A percentile compares a stretch with the other conserved stretches of the same genome.
Evolutionary conservation across 2,113 vertebrate species (phyloP).

Genomic region (Dolichallabes microphthalmus): DNA sequence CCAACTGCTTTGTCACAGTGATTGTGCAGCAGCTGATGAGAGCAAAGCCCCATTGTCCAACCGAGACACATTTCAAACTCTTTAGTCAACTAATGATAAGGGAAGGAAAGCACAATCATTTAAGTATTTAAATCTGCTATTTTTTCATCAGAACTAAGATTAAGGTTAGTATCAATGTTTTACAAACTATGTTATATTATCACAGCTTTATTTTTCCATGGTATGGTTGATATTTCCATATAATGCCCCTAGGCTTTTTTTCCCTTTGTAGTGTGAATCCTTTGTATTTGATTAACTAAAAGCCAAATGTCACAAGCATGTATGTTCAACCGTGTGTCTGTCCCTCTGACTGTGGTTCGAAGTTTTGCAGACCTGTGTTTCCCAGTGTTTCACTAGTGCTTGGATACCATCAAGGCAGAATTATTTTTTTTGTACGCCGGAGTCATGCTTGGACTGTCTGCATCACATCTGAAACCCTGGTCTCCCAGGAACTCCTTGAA

Average conservation of each 20-base stretch:
- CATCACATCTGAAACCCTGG: too few species aligned
- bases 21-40: conserved; percentile 1
- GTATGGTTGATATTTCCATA: neutral
- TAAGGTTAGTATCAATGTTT: neutral
- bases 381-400: too few species aligned
- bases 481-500: too few species aligned
- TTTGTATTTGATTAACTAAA: neutral
- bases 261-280: neutral
- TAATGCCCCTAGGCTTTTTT: neutral
- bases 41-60: neutral
- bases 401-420: too few species aligned
- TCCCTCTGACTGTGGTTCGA: neutral
- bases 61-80: neutral
- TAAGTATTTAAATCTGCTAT: neutral
- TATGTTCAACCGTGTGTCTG: neutral
- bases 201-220: neutral
- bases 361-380: neutral
- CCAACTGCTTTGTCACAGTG: neutral
- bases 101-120: neutral
- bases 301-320: neutral
- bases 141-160: neutral
- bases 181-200: neutral
- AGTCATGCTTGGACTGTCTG: too few species aligned
- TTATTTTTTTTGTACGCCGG: too few species aligned
- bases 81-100: neutral